These are phyloP conservation scores for Sinocyclocheilus rhinocerous DNA, from an alignment of 2,113 vertebrate genomes.

Conservation along the genomic window DNA sequence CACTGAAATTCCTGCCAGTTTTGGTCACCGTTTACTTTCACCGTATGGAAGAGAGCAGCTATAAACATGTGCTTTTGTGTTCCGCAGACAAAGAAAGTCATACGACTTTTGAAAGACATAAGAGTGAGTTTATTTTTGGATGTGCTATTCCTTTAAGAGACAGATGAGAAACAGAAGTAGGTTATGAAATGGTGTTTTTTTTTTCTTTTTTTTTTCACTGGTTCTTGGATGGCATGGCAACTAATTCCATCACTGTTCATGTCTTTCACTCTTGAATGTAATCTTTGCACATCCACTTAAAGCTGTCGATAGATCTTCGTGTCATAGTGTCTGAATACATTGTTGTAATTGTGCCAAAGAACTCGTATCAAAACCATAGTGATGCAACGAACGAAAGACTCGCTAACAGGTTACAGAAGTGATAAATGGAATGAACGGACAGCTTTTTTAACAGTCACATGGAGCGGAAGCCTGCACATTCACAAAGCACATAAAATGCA, in stretches of 20 bases:
- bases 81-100: not conserved
- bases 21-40: not conserved
- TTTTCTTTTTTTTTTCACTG: not conserved
- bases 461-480: constrained; percentile 12
- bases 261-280: constrained; percentile 38
- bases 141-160: not conserved
- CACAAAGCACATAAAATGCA: constrained; percentile 5
- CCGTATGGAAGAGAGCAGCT: not conserved
- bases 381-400: constrained; percentile 21
- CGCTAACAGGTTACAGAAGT: not conserved
- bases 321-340: constrained; percentile 19
- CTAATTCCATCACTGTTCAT: not conserved
- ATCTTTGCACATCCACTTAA: constrained; percentile 26
- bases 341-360: constrained; percentile 34
- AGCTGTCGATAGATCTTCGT: not conserved
- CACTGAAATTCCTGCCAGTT: not conserved
- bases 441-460: not conserved
- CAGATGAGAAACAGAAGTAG: not conserved
- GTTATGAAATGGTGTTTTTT: not conserved
- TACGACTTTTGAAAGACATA: not conserved
- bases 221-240: constrained; percentile 28
- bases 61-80: not conserved
- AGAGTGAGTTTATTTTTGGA: not conserved
- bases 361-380: not conserved
- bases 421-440: not conserved